These are phyloP conservation scores for Aphodius granarius DNA, from an alignment of 2,888 invertebrate species.

Conservation along the genomic window DNA sequence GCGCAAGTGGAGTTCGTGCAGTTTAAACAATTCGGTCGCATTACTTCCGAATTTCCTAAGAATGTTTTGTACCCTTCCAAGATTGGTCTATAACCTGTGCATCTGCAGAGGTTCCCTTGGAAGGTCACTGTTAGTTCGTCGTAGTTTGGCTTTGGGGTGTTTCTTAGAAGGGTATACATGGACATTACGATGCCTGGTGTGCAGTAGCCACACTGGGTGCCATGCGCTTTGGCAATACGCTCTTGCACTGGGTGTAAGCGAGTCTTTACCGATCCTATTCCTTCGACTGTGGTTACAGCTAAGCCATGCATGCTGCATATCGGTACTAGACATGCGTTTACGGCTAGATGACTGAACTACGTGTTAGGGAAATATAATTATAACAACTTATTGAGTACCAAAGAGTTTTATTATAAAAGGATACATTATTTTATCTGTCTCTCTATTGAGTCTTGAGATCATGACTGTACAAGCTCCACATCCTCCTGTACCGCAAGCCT, in stretches of 20 bases:
- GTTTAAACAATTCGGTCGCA: conserved; percentile 35
- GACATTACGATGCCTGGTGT: conserved; percentile 98
- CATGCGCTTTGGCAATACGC: conserved; percentile 84
- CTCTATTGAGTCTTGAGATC: conserved; percentile 73
- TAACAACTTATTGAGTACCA: not conserved
- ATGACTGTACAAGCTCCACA: conserved; percentile 96
- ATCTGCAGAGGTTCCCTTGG: conserved; percentile 85
- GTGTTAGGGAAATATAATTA: not conserved
- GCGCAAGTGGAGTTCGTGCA: conserved; percentile 52
- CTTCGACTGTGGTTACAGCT: conserved; percentile 91
- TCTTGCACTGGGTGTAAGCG: conserved; percentile 86
- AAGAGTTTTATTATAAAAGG: no score
- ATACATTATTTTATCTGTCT: conserved; percentile 59
- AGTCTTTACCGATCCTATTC: conserved; percentile 80
- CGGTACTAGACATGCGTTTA: conserved; percentile 89
- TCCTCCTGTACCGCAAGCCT: conserved; percentile 92
- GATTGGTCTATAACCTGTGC: conserved; percentile 93
- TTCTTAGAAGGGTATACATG: conserved; percentile 86
- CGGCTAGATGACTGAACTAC: conserved; percentile 70
- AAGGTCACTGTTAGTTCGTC: conserved; percentile 77
- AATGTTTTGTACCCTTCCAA: conserved; percentile 88
- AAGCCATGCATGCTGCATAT: conserved; percentile 84
- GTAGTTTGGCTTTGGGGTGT: conserved; percentile 70
- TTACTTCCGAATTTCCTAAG: conserved; percentile 69
- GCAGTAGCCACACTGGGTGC: conserved; percentile 82